Evolutionary conservation across 2,888 invertebrate species (phyloP).

Genomic region (Caenorhabditis doughertyi): DNA sequence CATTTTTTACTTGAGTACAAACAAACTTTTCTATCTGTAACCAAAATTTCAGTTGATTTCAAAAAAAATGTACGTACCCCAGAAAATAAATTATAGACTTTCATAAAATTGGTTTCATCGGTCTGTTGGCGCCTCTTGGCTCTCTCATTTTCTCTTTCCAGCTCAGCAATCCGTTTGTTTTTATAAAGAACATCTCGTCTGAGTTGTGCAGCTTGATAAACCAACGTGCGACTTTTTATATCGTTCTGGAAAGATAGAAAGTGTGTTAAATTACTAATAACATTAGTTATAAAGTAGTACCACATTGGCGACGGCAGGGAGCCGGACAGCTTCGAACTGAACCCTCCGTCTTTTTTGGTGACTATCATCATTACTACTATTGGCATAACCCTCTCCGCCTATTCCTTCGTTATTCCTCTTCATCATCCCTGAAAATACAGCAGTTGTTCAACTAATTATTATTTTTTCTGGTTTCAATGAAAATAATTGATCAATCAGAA

Average conservation of each 20-base stretch:
- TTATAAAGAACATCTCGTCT: conserved; percentile 91
- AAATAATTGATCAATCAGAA: too few species aligned
- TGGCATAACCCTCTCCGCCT: conserved; percentile 31
- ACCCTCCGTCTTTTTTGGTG: conserved; percentile 63
- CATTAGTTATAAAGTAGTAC: conserved; percentile 59
- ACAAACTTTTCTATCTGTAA: conserved; percentile 63
- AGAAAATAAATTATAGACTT: conserved; percentile 94
- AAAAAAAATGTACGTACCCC: conserved; percentile 88
- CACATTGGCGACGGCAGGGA: conserved; percentile 76
- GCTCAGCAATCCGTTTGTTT: conserved; percentile 91
- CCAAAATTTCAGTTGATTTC: conserved; percentile 75
- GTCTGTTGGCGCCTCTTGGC: conserved; percentile 95
- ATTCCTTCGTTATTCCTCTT: conserved; percentile 64
- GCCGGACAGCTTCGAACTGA: conserved; percentile 79
- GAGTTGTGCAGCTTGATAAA: conserved; percentile 96
- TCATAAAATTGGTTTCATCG: conserved; percentile 93
- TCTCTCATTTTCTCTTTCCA: conserved; percentile 94
- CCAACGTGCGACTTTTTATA: conserved; percentile 68
- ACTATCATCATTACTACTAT: conserved; percentile 28
- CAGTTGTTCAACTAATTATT: background rate
- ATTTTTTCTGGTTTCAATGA: too few species aligned
- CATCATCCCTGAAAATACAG: conserved; percentile 36
- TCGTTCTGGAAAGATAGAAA: conserved; percentile 74
- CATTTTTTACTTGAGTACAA: conserved; percentile 26
- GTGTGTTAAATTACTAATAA: background rate